Evolutionary conservation across 2,888 invertebrate genomes (phyloP), one percentile per base, ranked within the genome.

Genomic region (Lepidocyrtinus sp.): DNA sequence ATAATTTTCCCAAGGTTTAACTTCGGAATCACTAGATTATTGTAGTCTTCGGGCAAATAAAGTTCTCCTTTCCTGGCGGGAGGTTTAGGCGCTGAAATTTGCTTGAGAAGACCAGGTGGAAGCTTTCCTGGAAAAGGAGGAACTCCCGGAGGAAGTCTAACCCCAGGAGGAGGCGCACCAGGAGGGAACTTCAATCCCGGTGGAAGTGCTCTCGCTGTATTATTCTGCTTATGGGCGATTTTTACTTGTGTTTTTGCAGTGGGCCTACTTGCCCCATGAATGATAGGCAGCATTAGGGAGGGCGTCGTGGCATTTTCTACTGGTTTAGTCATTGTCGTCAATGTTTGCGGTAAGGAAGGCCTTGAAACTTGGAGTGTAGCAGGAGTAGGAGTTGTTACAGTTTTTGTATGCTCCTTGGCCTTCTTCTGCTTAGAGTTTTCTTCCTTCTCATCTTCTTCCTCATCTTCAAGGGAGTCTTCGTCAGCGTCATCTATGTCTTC

Each of bases 21-120:
- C 70, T 84, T 84, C 25, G 84, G 84, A 17, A 84, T 84, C 17
- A 82, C 84, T 26, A 84, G 69, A 59, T 82, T 82, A 67, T 84
- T 84, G 36, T 84, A 84, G 61, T 80, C 81, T 19, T 80, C 82
- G 5, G 84, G 84, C 7, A 84, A 67, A 55, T 82, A 77, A 0
- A 84, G 46, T 27, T 82, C 81, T 1, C 84, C 84, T 61, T 80
- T 79, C 62, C 76, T 80, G 15, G 79, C 61, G 9, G 75, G 71
- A 25, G 74, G 55, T 46, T 65, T 64, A 1, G 78, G 71, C 25
- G 69, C 59, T 19, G 46, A 36, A 17, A 67, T 2, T 12, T 65
- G 68, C 21, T 76, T 75, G 2, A 75, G 45, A 12, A 76, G 75
- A 62, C 71, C 65, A 17, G 80, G 74, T 26, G 80, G 79, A 22